Evolutionary conservation across 2,113 vertebrate species (phyloP).

Genomic region (Orycteropus afer): DNA sequence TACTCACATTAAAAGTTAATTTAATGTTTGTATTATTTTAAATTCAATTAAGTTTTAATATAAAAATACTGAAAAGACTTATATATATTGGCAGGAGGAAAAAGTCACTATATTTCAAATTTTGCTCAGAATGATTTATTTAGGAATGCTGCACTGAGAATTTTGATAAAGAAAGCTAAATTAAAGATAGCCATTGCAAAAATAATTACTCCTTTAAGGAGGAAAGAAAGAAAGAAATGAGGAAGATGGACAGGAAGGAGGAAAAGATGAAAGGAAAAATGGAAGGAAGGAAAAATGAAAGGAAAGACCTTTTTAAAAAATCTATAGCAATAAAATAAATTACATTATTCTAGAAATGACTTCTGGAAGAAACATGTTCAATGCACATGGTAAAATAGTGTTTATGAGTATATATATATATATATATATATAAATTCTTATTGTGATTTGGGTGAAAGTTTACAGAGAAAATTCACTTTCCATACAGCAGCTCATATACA

Average conservation of each 20-base stretch:
- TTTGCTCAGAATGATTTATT: not conserved
- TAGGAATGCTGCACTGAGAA: not conserved
- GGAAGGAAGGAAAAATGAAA: not conserved
- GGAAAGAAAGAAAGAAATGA: not conserved
- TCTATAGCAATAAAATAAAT: slow-evolving; percentile 83
- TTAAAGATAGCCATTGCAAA: not conserved
- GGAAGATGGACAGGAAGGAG: too few relatives aligned
- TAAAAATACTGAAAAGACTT: not conserved
- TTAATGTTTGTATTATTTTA: not conserved
- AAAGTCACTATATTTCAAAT: not conserved
- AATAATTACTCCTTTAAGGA: not conserved
- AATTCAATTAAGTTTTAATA: not conserved
- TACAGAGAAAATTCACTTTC: too few relatives aligned
- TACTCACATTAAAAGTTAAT: not conserved
- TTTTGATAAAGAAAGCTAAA: not conserved
- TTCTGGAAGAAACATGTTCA: slow-evolving; percentile 65
- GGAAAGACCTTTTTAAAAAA: not conserved
- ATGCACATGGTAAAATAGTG: not conserved
- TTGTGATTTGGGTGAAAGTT: too few relatives aligned
- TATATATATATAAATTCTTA: too few relatives aligned
- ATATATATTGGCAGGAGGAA: not conserved
- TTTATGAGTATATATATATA: not conserved
- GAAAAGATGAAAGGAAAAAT: not conserved
- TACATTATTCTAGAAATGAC: slow-evolving; percentile 84
- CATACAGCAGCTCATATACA: too few relatives aligned